Evolutionary conservation across 2,888 invertebrate genomes (phyloP).

Genomic region (Caenorhabditis sp.): DNA sequence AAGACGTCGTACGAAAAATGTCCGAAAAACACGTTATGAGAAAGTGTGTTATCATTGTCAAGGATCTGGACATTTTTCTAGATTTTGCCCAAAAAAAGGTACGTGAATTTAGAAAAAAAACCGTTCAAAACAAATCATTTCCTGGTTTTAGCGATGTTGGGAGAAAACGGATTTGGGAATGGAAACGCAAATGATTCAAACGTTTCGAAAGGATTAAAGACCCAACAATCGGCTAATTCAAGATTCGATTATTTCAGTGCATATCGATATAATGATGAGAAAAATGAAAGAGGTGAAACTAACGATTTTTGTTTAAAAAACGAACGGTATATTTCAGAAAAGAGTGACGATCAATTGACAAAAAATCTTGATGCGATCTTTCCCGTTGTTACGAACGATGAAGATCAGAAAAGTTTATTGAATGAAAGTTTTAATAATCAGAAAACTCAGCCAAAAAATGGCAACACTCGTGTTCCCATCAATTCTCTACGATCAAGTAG

Average conservation of each 20-base stretch:
- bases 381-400: neutral
- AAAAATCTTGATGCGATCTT: neutral
- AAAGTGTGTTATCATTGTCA: neutral
- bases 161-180: neutral
- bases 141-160: neutral
- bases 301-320: neutral
- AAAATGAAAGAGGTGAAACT: neutral
- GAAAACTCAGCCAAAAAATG: neutral
- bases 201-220: neutral
- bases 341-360: neutral
- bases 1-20: neutral
- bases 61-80: neutral
- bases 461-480: neutral
- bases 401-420: neutral
- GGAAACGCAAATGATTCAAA: neutral
- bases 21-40: neutral
- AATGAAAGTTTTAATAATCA: neutral
- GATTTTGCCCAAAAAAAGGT: neutral
- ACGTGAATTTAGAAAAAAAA: neutral
- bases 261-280: neutral
- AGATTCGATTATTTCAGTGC: neutral
- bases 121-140: neutral
- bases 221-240: neutral
- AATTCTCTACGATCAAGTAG: neutral
- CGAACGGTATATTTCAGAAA: neutral